Percentiles rank a stretch among this genome's conserved stretches.
Evolutionary conservation across 2,888 invertebrate genomes (phyloP).

Genomic region (Bibio marci): DNA sequence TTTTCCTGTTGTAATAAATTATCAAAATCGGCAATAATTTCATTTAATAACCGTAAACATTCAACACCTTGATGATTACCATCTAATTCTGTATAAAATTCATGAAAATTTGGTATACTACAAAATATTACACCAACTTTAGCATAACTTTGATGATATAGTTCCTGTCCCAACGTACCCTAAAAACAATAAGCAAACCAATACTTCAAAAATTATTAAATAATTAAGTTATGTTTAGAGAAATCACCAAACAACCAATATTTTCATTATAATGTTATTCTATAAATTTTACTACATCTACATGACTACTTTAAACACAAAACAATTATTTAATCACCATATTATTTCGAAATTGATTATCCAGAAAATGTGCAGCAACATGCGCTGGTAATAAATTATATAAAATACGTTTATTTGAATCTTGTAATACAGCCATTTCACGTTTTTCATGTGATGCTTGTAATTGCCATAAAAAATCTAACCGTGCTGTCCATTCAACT

Average conservation of each 20-base stretch:
- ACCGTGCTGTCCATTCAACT: conserved; percentile 79
- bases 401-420: conserved; percentile 72
- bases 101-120: conserved; percentile 85
- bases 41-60: conserved; percentile 72
- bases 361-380: conserved; percentile 81
- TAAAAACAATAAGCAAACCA: conserved; percentile 24
- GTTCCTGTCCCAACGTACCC: conserved; percentile 54
- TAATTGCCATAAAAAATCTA: conserved; percentile 67
- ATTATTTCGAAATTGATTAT: conserved; percentile 74
- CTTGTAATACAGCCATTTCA: conserved; percentile 84
- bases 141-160: conserved; percentile 84
- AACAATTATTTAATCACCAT: conserved; percentile 51
- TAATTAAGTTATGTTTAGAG: too few species aligned
- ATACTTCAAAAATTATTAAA: conserved; percentile 18
- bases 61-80: conserved; percentile 86
- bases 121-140: conserved; percentile 84
- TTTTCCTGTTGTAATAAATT: conserved; percentile 59
- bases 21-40: conserved; percentile 88
- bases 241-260: background rate
- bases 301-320: too few species aligned
- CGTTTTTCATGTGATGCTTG: conserved; percentile 81
- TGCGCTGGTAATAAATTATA: conserved; percentile 83
- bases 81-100: conserved; percentile 84
- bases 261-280: too few species aligned
- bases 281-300: too few species aligned